phyloP scores from a whole-genome alignment of 2,888 invertebrate genomes.

The Cryptophagus acutangulus region DNA sequence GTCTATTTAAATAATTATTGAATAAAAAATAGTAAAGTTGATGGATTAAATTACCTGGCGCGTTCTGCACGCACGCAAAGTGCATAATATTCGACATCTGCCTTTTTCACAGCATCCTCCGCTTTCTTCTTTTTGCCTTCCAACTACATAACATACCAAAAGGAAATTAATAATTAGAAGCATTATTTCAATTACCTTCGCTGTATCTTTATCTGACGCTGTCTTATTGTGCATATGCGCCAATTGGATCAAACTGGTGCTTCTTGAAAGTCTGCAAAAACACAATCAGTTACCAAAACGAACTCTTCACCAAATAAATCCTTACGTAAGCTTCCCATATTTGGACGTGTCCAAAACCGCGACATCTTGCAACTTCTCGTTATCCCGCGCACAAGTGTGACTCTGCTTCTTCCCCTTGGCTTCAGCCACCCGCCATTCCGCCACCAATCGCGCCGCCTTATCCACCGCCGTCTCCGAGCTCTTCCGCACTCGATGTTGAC shows the following conservation, averaged over 20 bases:
- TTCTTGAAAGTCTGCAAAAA: slow-evolving; percentile 44
- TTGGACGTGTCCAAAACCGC: slow-evolving; percentile 57
- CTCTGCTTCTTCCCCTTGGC: slow-evolving; percentile 86
- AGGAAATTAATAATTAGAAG: slow-evolving; percentile 4
- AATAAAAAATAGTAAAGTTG: slow-evolving; percentile 2
- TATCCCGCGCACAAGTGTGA: slow-evolving; percentile 80
- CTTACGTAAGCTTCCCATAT: slow-evolving; percentile 40
- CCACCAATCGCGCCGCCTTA: slow-evolving; percentile 73
- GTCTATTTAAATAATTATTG: slow-evolving; percentile 46
- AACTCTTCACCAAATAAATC: slow-evolving; percentile 7
- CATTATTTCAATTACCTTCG: slow-evolving; percentile 57
- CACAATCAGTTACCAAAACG: slow-evolving; percentile 10
- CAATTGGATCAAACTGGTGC: slow-evolving; percentile 46
- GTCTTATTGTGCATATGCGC: slow-evolving; percentile 44
- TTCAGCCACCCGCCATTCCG: slow-evolving; percentile 83
- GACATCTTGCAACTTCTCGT: slow-evolving; percentile 86
- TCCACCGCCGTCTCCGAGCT: slow-evolving; percentile 76
- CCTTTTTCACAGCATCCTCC: slow-evolving; percentile 84
- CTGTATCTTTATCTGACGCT: slow-evolving; percentile 54
- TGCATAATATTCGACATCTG: slow-evolving; percentile 91
- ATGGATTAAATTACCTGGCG: slow-evolving; percentile 70
- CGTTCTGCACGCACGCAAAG: slow-evolving; percentile 86
- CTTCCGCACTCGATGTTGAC: slow-evolving; percentile 67
- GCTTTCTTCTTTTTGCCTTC: slow-evolving; percentile 86
- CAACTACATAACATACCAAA: slow-evolving; percentile 51